A percentile compares a stretch with the other conserved stretches of the same genome.
Evolutionary conservation across 2,888 invertebrate genomes (phyloP).

Genomic region (Morpho helenor): DNA sequence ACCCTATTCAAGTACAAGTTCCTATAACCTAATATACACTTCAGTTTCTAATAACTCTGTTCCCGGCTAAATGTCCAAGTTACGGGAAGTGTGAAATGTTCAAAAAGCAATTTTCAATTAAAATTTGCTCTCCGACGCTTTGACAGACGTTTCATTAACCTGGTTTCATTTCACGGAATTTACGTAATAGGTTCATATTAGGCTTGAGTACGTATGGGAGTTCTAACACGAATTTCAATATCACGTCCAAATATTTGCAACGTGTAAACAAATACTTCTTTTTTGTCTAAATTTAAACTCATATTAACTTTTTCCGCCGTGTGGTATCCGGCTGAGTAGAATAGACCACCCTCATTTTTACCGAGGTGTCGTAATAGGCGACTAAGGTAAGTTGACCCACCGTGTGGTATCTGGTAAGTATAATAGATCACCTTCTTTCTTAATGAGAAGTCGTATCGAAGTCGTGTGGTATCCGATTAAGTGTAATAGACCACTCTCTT

Average conservation of each 20-base stretch:
- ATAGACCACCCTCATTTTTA: no score
- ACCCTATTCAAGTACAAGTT: not conserved
- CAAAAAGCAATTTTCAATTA: conserved; percentile 67
- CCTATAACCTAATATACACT: conserved; percentile 16
- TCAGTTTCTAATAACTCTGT: conserved; percentile 20
- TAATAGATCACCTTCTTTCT: no score
- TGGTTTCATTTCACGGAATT: conserved; percentile 44
- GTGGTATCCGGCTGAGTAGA: no score
- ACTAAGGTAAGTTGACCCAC: no score
- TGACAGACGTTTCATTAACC: conserved; percentile 77
- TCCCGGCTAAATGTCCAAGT: conserved; percentile 27
- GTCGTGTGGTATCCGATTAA: no score
- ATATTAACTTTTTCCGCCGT: not conserved
- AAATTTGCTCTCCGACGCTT: conserved; percentile 53
- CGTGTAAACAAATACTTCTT: not conserved
- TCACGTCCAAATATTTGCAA: conserved; percentile 5
- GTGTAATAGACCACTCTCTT: no score
- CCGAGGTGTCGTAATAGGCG: no score
- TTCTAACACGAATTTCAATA: conserved; percentile 14
- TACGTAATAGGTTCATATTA: conserved; percentile 28
- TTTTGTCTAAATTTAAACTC: not conserved
- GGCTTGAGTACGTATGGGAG: conserved; percentile 1
- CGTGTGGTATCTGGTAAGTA: no score
- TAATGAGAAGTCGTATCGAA: no score
- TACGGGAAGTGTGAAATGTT: conserved; percentile 47